These are phyloP conservation scores for Melolontha melolontha DNA, from an alignment of 2,888 invertebrate species.

Conservation along the genomic window DNA sequence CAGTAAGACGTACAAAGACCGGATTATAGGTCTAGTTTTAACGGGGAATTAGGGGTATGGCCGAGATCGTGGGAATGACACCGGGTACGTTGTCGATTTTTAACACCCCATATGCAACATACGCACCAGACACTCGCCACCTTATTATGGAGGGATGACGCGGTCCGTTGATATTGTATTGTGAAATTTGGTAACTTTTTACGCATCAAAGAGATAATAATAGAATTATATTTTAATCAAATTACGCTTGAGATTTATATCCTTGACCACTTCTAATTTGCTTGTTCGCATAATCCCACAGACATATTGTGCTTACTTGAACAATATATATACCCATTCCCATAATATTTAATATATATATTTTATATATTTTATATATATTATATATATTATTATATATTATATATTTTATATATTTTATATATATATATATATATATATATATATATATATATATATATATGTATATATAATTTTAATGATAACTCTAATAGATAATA, in stretches of 20 bases:
- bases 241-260: constrained; percentile 45
- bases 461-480: too few species aligned
- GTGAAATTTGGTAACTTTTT: constrained; percentile 50
- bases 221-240: constrained; percentile 55
- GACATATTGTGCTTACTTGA: background rate
- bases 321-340: too few species aligned
- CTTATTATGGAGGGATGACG: constrained; percentile 51
- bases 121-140: constrained; percentile 53
- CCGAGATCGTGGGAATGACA: constrained; percentile 50
- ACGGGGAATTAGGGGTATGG: constrained; percentile 42
- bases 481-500: too few species aligned
- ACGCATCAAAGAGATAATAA: constrained; percentile 50
- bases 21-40: constrained; percentile 37
- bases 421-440: too few species aligned
- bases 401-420: too few species aligned
- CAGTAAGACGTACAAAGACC: constrained; percentile 30
- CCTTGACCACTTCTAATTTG: constrained; percentile 9
- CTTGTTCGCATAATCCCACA: background rate
- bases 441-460: too few species aligned
- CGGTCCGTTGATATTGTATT: constrained; percentile 51
- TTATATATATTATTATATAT: too few species aligned
- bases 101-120: constrained; percentile 46
- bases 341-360: too few species aligned
- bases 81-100: constrained; percentile 44
- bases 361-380: too few species aligned